A percentile compares a stretch with the other conserved stretches of the same genome.
Evolutionary conservation across 2,888 invertebrate genomes (phyloP).

Genomic region (Hymenopus coronatus): DNA sequence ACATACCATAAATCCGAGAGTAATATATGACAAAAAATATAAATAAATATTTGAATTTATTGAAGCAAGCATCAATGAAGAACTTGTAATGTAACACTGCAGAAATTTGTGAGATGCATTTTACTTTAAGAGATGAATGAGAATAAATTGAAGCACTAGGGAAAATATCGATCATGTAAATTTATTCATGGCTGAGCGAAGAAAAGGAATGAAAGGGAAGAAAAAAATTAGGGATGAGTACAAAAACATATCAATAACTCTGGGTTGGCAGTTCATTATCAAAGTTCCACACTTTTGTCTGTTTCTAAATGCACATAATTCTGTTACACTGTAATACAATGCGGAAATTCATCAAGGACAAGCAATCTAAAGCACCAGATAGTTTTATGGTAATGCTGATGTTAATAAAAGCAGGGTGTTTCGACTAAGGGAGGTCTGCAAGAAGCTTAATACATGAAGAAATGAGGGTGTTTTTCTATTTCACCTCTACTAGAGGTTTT

Average conservation of each 20-base stretch:
- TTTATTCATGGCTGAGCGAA: slow-evolving; percentile 30
- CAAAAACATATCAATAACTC: slow-evolving; percentile 33
- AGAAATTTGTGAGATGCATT: background rate
- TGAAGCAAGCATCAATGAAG: background rate
- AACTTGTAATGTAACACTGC: background rate
- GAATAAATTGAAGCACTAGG: background rate
- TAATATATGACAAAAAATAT: too few relatives aligned
- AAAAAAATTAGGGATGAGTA: slow-evolving; percentile 19
- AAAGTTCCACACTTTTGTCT: background rate
- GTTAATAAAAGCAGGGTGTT: too few relatives aligned
- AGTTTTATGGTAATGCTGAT: background rate
- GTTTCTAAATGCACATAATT: background rate
- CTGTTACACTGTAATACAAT: background rate
- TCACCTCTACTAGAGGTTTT: too few relatives aligned
- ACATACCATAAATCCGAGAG: too few relatives aligned
- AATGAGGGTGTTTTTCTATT: too few relatives aligned
- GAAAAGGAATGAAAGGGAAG: background rate
- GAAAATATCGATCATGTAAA: slow-evolving; percentile 31
- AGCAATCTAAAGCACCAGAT: background rate
- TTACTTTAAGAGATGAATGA: background rate
- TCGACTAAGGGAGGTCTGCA: too few relatives aligned
- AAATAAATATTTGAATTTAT: too few relatives aligned
- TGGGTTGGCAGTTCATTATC: slow-evolving; percentile 33
- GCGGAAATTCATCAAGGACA: background rate
- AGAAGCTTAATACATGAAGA: too few relatives aligned